Percentiles rank a stretch among this genome's conserved stretches.
Conservation (phyloP, 2,113 vertebrate genomes). For the Nesospiza acunhae region DNA sequence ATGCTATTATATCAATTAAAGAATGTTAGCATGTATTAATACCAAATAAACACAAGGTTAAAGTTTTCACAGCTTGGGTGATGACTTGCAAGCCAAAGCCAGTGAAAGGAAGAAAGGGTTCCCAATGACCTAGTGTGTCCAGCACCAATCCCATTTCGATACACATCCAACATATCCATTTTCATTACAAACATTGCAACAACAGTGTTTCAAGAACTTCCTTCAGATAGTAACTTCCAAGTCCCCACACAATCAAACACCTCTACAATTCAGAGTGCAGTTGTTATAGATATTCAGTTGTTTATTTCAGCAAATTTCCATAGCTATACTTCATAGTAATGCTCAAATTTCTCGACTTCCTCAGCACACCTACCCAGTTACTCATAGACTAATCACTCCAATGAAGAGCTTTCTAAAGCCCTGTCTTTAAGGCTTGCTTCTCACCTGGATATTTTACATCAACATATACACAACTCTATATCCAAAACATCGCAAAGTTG, state of each 20-base stretch:
- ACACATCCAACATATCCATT: background rate
- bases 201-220: background rate
- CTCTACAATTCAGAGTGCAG: background rate
- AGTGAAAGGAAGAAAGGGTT: background rate
- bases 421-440: background rate
- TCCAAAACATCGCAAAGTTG: background rate
- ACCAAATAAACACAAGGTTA: background rate
- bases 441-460: background rate
- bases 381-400: rapidly evolving
- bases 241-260: background rate
- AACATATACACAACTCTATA: background rate
- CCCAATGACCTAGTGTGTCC: background rate
- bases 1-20: background rate
- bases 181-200: background rate
- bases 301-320: background rate
- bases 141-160: background rate
- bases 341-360: background rate
- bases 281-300: background rate
- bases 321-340: background rate
- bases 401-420: background rate
- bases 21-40: background rate
- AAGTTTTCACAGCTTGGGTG: background rate
- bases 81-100: background rate
- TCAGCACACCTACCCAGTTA: background rate
- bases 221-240: background rate